Conservation (phyloP, 2,888 invertebrate species). For the Apocheima hispidaria region DNA sequence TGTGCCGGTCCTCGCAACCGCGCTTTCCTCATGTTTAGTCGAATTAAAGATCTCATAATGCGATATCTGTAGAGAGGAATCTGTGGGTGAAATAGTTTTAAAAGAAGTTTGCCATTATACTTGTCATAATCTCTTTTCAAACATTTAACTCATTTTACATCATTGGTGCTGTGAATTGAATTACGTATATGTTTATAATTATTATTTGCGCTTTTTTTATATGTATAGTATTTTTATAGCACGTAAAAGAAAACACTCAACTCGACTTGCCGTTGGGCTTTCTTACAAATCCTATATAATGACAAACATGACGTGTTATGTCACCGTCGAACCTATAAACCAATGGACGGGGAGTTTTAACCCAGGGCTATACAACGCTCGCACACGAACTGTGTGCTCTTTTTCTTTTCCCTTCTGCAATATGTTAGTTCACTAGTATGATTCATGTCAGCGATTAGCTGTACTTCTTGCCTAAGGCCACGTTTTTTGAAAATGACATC, state of each 20-base stretch:
- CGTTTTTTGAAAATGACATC: no score
- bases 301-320: neutral
- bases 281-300: neutral
- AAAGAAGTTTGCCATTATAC: neutral
- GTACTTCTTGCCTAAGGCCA: no score
- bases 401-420: no score
- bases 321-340: neutral
- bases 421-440: no score
- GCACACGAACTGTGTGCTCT: no score
- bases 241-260: conserved; percentile 6
- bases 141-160: conserved; percentile 1
- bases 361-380: neutral
- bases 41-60: no score
- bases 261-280: neutral
- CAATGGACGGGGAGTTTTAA: neutral
- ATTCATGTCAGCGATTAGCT: no score
- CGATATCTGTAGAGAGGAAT: no score
- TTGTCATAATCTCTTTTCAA: neutral
- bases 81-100: no score
- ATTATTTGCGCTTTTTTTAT: conserved; percentile 48
- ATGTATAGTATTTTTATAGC: conserved; percentile 27
- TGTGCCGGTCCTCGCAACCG: no score
- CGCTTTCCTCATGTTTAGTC: no score
- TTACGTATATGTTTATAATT: conserved; percentile 39
- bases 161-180: conserved; percentile 35